A percentile compares a stretch with the other conserved stretches of the same genome.
phyloP scores from a whole-genome alignment of 2,113 vertebrate species.

The Trochalopteron elliotii region DNA sequence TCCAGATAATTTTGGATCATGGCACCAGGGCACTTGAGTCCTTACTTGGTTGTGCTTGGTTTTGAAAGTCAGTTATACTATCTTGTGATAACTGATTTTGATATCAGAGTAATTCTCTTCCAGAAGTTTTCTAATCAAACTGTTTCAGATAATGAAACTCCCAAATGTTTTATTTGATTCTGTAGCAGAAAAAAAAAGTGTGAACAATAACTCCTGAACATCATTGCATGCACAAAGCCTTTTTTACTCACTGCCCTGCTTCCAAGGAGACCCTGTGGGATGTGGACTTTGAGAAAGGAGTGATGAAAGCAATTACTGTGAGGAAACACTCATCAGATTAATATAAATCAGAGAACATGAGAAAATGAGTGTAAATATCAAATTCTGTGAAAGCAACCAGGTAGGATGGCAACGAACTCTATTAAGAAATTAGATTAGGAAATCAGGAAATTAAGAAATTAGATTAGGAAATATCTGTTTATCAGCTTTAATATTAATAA shows the following conservation, averaged over 20 bases:
- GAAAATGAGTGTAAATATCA: neutral
- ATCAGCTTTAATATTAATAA: neutral
- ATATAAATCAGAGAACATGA: neutral
- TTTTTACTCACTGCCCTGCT: neutral
- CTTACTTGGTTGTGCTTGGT: neutral
- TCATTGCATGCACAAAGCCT: neutral
- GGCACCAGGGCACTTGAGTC: neutral
- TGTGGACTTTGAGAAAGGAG: neutral
- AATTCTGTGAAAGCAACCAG: neutral
- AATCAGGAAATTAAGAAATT: neutral
- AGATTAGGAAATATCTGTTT: neutral
- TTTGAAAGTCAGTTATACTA: neutral
- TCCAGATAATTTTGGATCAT: neutral
- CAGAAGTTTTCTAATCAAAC: neutral
- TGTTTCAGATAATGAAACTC: neutral
- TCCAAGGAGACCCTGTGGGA: neutral
- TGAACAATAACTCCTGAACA: neutral
- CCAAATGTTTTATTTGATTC: neutral
- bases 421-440: neutral
- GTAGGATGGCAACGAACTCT: neutral
- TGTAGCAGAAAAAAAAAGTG: neutral
- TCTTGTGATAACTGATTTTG: neutral
- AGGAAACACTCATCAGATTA: neutral
- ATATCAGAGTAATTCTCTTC: neutral
- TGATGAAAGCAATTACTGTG: neutral